Base-by-base conservation (phyloP, 2,113 vertebrate species). In the Blennius ocellaris region DNA sequence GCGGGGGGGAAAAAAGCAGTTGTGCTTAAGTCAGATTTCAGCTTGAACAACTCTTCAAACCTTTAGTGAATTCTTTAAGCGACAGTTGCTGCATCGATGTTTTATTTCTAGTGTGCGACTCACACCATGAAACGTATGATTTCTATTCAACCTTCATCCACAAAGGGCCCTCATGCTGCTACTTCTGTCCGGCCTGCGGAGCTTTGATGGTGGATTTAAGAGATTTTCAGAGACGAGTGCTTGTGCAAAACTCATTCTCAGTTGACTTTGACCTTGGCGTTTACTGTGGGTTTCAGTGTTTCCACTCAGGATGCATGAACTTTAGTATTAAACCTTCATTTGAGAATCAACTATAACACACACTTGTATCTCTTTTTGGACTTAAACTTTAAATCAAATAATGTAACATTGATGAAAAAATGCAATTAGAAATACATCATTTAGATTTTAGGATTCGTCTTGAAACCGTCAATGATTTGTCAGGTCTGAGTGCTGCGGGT, bases 51-150 rank as follows among this genome's bases (percentile, higher is more conserved):
- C 15, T 5, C 5, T 7, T 64, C 39, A 8, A 11, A 41, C 10
- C 45, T 51, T 38, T 59, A 77, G 47, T 40, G 11, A 64, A 49
- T 45, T 43, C 56, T 70, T 80, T 56, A 38, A 56, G 61, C 52
- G 12, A 5, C 43, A 40, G 11, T 44, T 50, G 7, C 41, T 11
- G 9, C 57, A 21, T 44, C 59, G 0, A 9, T 52, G 50, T 69
- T 41, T 36, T 55, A 38, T 11, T 41, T 40, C 7, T 9, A 44
- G 15, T 11, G 6, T 66, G 45, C 0, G 0, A 56, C 37, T 75
- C 21, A 30, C 21, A 30, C 43, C 37, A 12, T 51, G 14, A 59
- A 59, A 53, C 48, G 52, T 48, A 15, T 21, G 58, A 66, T 30
- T 45, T 7, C 21, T 11, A 43, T 47, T 64, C 45, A 62, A 8